Percentiles rank a stretch among this genome's conserved stretches.
Evolutionary conservation across 2,888 invertebrate genomes (phyloP).

Genomic region (Xanthostigma xanthostigma): DNA sequence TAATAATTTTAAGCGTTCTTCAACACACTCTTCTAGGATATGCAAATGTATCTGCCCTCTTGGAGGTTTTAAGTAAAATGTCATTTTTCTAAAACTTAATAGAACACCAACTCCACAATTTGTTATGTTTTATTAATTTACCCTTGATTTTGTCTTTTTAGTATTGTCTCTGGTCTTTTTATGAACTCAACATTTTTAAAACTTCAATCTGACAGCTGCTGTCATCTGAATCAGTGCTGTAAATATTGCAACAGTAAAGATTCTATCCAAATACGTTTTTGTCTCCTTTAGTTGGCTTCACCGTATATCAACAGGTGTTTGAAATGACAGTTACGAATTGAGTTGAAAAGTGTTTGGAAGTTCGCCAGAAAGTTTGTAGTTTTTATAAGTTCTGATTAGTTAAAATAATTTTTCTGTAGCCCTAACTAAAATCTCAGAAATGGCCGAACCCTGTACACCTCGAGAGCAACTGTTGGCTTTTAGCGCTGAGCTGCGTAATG

Average conservation of each 20-base stretch:
- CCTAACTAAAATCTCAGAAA: not conserved
- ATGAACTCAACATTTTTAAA: slow-evolving; percentile 1
- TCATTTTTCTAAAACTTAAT: slow-evolving; percentile 10
- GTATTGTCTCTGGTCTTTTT: too few relatives aligned
- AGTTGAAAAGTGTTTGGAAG: not conserved
- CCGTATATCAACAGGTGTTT: not conserved
- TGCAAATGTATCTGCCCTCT: slow-evolving; percentile 37
- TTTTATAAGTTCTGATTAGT: not conserved
- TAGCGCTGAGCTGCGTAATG: slow-evolving; percentile 42
- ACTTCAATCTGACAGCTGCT: slow-evolving; percentile 1
- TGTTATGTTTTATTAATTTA: not conserved
- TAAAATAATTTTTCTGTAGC: not conserved
- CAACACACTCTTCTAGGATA: slow-evolving; percentile 35
- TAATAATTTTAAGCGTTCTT: slow-evolving; percentile 35
- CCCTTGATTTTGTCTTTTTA: too few relatives aligned
- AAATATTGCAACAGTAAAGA: too few relatives aligned
- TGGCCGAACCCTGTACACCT: slow-evolving; percentile 37
- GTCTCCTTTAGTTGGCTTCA: too few relatives aligned
- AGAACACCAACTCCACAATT: slow-evolving; percentile 4
- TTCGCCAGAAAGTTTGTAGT: not conserved
- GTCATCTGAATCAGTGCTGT: not conserved
- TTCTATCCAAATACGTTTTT: too few relatives aligned
- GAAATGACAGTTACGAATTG: not conserved
- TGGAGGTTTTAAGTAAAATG: slow-evolving; percentile 39
- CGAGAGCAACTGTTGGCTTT: slow-evolving; percentile 30